phyloP scores from a whole-genome alignment of 2,888 invertebrate species.

The Ochropleura plecta region DNA sequence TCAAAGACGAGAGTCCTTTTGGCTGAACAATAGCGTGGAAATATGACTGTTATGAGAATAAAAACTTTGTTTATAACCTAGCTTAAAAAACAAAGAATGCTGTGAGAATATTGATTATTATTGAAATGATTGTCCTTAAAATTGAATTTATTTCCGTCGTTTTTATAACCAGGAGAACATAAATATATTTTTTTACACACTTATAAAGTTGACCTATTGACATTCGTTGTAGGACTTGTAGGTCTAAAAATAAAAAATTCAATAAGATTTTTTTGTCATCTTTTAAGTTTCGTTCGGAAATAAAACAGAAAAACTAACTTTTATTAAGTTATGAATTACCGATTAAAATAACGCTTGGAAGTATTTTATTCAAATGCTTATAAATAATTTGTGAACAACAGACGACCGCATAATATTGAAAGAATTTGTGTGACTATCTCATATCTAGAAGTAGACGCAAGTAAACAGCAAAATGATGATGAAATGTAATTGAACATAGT shows the following conservation, averaged over 20 bases:
- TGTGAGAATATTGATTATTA: neutral
- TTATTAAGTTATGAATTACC: neutral
- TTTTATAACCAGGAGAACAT: neutral
- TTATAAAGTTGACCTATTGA: conserved; percentile 42
- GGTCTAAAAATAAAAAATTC: conserved; percentile 29
- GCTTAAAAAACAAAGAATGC: conserved; percentile 36
- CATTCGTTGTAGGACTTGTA: neutral
- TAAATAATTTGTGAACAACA: neutral
- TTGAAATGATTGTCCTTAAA: neutral
- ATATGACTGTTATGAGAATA: conserved; percentile 8
- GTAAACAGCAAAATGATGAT: neutral
- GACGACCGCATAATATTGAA: neutral
- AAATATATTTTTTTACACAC: conserved; percentile 7
- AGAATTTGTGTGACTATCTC: neutral
- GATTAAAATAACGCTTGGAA: neutral
- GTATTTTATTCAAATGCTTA: neutral
- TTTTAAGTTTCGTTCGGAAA: conserved; percentile 28
- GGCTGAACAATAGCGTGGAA: neutral
- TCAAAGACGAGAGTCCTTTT: neutral
- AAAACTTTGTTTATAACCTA: conserved; percentile 36
- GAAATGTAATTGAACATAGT: no score
- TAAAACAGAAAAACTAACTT: neutral
- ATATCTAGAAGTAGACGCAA: neutral
- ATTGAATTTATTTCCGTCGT: neutral
- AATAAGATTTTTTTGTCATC: conserved; percentile 33